Percentiles rank a stretch among this genome's conserved stretches.
Evolutionary conservation across 2,113 vertebrate species (phyloP).

Genomic region (Hylia prasina): DNA sequence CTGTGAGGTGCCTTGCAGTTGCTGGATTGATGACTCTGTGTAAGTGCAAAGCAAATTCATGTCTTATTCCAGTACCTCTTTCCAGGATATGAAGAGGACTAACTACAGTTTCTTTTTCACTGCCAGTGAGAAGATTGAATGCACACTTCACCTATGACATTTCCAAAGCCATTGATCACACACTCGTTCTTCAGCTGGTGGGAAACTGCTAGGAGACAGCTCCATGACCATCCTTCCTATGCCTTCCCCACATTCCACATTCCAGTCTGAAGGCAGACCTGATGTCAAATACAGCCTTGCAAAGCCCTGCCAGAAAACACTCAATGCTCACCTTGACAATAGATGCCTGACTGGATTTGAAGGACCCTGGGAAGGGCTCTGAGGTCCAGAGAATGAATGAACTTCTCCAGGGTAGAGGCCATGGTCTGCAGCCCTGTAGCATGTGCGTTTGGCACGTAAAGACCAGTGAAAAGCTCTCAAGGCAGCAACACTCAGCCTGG

Average conservation of each 20-base stretch:
- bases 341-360: slow-evolving; percentile 84
- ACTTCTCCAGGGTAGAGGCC: slow-evolving; percentile 76
- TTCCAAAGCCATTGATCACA: background rate
- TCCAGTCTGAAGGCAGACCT: background rate
- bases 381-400: slow-evolving; percentile 75
- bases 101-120: background rate
- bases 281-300: background rate
- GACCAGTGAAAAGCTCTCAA: background rate
- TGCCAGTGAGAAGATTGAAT: background rate
- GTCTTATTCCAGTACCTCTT: background rate
- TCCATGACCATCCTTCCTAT: background rate
- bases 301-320: background rate
- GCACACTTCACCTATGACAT: background rate
- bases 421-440: slow-evolving; percentile 42
- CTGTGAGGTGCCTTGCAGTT: background rate
- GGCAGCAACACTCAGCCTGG: background rate
- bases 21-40: background rate
- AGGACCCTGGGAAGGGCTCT: slow-evolving; percentile 80
- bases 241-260: background rate
- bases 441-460: background rate
- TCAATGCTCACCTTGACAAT: slow-evolving; percentile 76
- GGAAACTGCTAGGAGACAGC: background rate
- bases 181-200: background rate
- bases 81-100: background rate
- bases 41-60: background rate